Percentiles rank a stretch among this genome's conserved stretches.
Conservation (phyloP, 2,797 vertebrate species). For the Jordanella pulchra region DNA sequence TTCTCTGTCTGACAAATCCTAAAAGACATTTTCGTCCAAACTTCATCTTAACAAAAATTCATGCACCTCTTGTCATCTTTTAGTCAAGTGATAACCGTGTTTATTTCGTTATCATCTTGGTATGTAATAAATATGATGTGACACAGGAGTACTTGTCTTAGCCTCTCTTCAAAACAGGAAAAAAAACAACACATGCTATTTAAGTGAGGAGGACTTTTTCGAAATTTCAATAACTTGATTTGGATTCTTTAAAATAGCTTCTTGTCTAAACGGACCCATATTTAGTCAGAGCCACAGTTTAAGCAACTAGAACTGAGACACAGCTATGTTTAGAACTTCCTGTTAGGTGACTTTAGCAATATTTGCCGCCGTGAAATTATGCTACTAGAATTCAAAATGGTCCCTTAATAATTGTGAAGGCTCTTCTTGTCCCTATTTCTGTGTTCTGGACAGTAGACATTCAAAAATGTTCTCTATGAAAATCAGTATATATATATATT, state of each 20-base stretch:
- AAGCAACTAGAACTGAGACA: neutral
- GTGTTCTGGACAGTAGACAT: no score
- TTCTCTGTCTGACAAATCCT: no score
- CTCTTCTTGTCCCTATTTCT: no score
- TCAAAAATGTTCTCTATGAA: no score
- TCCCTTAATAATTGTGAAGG: no score
- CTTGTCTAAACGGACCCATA: neutral
- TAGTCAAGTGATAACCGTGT: no score
- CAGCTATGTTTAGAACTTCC: neutral
- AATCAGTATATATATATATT: no score
- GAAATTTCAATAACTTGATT: neutral
- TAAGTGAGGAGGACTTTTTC: neutral
- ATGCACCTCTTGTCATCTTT: no score
- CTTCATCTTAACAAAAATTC: no score
- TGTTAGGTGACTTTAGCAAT: neutral
- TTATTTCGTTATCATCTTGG: no score
- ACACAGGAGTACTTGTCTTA: neutral
- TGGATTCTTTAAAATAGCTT: neutral
- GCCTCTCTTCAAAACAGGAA: neutral
- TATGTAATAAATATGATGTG: neutral
- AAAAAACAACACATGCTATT: neutral
- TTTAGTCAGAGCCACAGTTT: neutral
- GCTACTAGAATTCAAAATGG: no score
- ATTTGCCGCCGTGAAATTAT: neutral
- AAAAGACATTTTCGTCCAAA: no score